Base-by-base conservation (phyloP, 1,140 invertebrate species). In the Drosophila bocqueti region DNA sequence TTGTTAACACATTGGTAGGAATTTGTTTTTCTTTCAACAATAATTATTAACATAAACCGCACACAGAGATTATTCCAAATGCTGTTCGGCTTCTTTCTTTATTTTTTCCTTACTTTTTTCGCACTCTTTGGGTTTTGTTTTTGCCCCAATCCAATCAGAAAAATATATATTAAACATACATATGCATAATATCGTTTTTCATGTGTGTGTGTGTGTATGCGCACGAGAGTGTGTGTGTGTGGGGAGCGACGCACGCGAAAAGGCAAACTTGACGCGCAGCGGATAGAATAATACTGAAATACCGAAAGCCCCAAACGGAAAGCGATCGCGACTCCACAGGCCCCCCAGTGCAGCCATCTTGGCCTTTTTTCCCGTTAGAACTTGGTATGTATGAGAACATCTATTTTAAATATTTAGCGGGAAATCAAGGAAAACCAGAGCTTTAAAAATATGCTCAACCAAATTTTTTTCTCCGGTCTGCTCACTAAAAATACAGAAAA, bases 241-340 rank as follows among this genome's bases (percentile, higher is more conserved):
- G 49, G 29, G 64, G 64, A 24, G 66, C 71, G 74, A 68, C 75
- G 64, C 64, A 78, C 64, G 64, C 75, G 64, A 34, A 34, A 31
- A 87, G 77, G 36, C 81, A 87, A 89, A 89, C 84, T 90, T 90
- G 69, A 63, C 60, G 80, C 77, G 84, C 65, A 84, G 61, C 81
- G 85, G 84, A 89, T 84, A 89, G 85, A 89, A 89, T 89, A 89
- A 89, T 90, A 89, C 84, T 89, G 78, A 79, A 60, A 67, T 66
- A 47, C 66, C 26, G 38, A 40, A 78, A 79, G 83, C 79, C 65
- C 67, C 79, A 61, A 74, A 49, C 64, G 58, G 65, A 81, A 64
- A 55, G 54, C 65, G 66, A 68, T 60, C 57, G 66, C 61, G 47
- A 21, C 54, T 21, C 36, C 49, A 46, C 62, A 67, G 65, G 72